Percentiles rank a stretch among this genome's conserved stretches.
Conservation (phyloP, 64 coral and sea anemone genomes). For the Montipora sp. region DNA sequence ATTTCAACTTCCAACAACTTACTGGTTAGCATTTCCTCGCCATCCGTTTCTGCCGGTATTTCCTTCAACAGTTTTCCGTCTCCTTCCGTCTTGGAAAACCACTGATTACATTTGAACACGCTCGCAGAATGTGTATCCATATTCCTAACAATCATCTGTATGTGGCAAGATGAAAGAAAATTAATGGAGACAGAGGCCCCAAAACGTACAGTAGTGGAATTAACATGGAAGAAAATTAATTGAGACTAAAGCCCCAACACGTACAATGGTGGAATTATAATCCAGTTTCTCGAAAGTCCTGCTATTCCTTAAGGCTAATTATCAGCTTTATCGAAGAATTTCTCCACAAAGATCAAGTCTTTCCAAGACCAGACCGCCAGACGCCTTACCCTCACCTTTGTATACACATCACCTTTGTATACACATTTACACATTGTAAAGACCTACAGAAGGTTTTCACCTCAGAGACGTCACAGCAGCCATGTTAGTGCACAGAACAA, state of each 20-base stretch:
- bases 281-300: no score
- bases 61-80: constrained; percentile 81
- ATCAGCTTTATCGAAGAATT: no score
- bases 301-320: no score
- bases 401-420: no score
- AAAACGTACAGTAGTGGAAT: no score
- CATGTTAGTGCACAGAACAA: no score
- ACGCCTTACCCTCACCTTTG: no score
- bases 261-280: not conserved
- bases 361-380: no score
- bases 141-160: constrained; percentile 90
- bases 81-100: constrained; percentile 87
- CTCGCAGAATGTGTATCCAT: constrained; percentile 74
- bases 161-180: not conserved
- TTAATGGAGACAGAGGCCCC: not conserved
- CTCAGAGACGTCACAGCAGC: no score
- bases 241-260: not conserved
- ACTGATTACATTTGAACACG: constrained; percentile 90
- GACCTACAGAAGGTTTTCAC: no score
- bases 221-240: not conserved
- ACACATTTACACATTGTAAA: no score
- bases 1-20: not conserved
- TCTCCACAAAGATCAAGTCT: no score
- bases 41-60: constrained; percentile 81
- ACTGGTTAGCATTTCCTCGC: constrained; percentile 41